Base-by-base conservation (phyloP, 2,797 vertebrate species). In the Rallus crepitans region DNA sequence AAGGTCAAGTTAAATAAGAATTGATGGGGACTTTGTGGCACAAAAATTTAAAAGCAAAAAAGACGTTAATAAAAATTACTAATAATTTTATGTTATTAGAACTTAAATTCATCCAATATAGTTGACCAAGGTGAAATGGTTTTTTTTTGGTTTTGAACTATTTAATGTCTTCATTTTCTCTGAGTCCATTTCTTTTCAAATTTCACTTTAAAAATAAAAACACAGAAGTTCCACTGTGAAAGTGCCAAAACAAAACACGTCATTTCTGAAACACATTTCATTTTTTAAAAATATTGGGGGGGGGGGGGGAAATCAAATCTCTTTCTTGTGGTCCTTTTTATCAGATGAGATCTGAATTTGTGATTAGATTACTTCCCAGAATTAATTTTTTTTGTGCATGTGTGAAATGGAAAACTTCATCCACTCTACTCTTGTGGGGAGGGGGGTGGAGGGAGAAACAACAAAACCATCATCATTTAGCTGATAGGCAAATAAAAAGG, bases 331-430 rank as follows among this genome's bases (percentile, higher is more conserved):
- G 87, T 95, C 56, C 57, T 47, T 82, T 94, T 93, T 57, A 85
- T 82, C 68, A 82, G 93, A 97, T 97, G 94, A 96, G 90, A 83
- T 95, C 94, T 96, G 94, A 93, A 94, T 96, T 96, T 89, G 53
- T 94, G 64, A 96, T 96, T 87, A 94, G 89, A 89, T 87, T 64
- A 68, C 16, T 96, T 96, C 90, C 93, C 90, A 91, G 80, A 95
- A 76, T 85, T 84, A 79, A 31, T 33, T 9, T 37, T 35, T 35
- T 73, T 48, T 75, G 18, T 37, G 42, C 48, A 13, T 82, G 17
- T 27, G 31, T 55, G n/a, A 87, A 89, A 90, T 59, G 60, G 37
- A 90, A 81, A 95, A 80, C 56, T 92, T 92, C 56, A 66, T 35
- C 55, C 37, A 7, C 35, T 37, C 37, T 31, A 24, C 20, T 59